Evolutionary conservation across 2,888 invertebrate species (phyloP), one percentile per base, ranked within the genome.

Genomic region (Byasa hedistus): DNA sequence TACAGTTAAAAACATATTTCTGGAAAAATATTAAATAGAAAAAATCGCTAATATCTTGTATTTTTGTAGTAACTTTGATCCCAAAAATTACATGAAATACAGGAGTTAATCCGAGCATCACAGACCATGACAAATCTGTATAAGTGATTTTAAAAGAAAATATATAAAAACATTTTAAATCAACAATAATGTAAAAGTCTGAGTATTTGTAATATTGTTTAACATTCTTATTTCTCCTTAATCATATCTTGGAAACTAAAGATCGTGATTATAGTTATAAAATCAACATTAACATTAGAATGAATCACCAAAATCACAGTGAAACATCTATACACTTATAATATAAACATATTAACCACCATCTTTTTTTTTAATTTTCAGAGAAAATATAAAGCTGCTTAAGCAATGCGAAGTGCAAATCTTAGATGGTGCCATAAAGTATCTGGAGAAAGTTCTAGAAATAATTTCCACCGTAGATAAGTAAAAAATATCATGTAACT

Each of bases 321-420:
- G 5, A 4, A 32, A 32, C 8, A 32, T 32, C 1, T 27, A 27
- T 27, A 7, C 27, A 8, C 27, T n/a, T 27, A 27, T 8, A 27
- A 27, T 27, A 32, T 32, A 32, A 32, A 32, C 10, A 32, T 10
- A 32, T 32, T 10, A 32, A 48, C 5, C 1, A 19, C 12, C 2
- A 44, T 7, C 19, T n/a, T 5, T 48, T 17, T 48, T 48, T 65
- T 74, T 71, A n/a, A 48, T 69, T 87, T 86, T 48, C 85, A 92
- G 92, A 71, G 82, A 79, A 73, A 87, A 89, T 72, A 79, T 89
- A 66, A 85, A 83, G 66, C 76, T 87, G n/a, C 73, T 92, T 36
- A 91, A 92, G 70, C 76, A 87, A 75, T 86, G 85, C 68, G 92
- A 92, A 85, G 82, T 88, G 79, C 84, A 87, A 84, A 87, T 89